Evolutionary conservation across 1,140 invertebrate genomes (phyloP).

Genomic region (Heliothis virescens): DNA sequence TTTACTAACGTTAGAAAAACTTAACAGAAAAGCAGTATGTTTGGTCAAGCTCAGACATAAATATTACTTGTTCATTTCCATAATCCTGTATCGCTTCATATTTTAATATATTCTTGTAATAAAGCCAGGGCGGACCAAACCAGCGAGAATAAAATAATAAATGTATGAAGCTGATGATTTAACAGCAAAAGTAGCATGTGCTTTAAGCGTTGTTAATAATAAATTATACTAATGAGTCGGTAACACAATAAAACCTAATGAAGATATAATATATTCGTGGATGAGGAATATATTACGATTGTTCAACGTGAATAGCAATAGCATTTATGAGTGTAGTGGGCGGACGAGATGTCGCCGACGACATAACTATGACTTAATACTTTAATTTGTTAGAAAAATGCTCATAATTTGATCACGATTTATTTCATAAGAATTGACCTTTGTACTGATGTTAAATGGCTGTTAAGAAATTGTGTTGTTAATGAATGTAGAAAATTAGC

Average conservation of each 20-base stretch:
- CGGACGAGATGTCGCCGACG: conserved; percentile 2
- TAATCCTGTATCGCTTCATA: neutral
- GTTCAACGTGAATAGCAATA: conserved; percentile 20
- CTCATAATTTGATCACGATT: neutral
- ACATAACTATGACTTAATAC: conserved; percentile 4
- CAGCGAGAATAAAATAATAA: neutral
- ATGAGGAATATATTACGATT: conserved; percentile 45
- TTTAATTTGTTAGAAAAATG: conserved; percentile 26
- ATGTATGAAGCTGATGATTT: neutral
- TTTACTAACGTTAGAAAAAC: no score
- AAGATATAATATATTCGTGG: conserved; percentile 47
- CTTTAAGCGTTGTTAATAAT: neutral
- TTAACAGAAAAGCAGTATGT: neutral
- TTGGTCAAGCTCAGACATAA: no score
- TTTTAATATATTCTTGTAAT: neutral
- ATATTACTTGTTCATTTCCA: neutral
- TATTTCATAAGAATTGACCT: neutral
- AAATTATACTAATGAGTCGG: conserved; percentile 46
- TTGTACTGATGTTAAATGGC: neutral
- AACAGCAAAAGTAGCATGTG: neutral
- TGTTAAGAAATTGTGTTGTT: conserved; percentile 5
- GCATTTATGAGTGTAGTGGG: conserved; percentile 33
- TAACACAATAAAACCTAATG: conserved; percentile 50
- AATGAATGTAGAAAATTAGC: neutral
- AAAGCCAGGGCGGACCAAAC: neutral